phyloP scores from a whole-genome alignment of 2,888 invertebrate genomes.

The Cosmia pyralina region DNA sequence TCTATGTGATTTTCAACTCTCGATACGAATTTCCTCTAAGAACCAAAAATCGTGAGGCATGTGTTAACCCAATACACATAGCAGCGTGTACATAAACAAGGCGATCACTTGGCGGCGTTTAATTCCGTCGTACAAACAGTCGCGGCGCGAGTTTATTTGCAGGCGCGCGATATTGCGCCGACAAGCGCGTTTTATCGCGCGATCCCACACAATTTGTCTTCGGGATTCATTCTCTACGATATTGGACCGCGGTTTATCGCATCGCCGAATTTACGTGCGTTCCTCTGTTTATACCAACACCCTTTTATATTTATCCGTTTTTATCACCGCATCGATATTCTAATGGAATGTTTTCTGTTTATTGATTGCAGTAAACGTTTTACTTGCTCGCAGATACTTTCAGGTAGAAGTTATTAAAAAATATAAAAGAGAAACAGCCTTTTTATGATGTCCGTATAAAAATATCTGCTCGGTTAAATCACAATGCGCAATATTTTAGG shows the following conservation, averaged over 20 bases:
- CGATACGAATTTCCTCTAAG: neutral
- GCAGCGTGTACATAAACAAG: constrained; percentile 42
- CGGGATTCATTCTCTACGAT: constrained; percentile 72
- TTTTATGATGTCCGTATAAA: constrained; percentile 38
- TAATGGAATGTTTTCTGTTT: constrained; percentile 63
- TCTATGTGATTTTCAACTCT: neutral
- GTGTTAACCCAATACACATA: constrained; percentile 16
- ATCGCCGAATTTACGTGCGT: constrained; percentile 68
- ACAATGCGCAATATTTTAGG: constrained; percentile 49
- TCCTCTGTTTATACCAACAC: constrained; percentile 66
- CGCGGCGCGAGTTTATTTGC: constrained; percentile 64
- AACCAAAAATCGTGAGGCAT: constrained; percentile 13
- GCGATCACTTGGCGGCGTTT: constrained; percentile 61
- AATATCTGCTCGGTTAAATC: constrained; percentile 25
- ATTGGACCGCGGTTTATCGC: constrained; percentile 71
- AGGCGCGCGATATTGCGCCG: constrained; percentile 63
- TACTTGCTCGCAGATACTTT: constrained; percentile 17
- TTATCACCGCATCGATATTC: constrained; percentile 60
- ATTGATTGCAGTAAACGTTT: constrained; percentile 60
- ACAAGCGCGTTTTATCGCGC: constrained; percentile 66
- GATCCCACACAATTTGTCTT: constrained; percentile 73
- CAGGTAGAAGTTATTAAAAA: constrained; percentile 52
- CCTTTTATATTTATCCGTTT: constrained; percentile 61
- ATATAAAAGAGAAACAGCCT: constrained; percentile 24
- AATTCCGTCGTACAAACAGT: constrained; percentile 63